A percentile compares a stretch with the other conserved stretches of the same genome.
Conservation (phyloP, 2,888 invertebrate species). For the Neuroscelio doddi region DNA sequence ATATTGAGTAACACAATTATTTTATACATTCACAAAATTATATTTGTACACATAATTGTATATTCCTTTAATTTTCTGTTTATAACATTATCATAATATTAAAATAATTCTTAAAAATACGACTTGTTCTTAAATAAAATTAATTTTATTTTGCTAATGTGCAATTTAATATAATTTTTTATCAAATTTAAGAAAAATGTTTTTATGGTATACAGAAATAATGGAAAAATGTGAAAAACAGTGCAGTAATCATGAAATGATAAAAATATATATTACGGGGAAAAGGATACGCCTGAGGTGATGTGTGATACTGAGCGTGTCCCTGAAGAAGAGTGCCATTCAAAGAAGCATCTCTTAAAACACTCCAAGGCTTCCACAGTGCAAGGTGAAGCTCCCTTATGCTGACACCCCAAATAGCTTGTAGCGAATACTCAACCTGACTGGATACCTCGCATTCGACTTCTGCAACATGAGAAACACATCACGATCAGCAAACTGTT, state of each 20-base stretch:
- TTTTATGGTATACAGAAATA: too few relatives aligned
- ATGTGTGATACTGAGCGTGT: conserved; percentile 70
- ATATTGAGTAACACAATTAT: conserved; percentile 38
- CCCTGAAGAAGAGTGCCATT: conserved; percentile 75
- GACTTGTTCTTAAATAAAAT: background rate
- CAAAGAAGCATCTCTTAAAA: conserved; percentile 78
- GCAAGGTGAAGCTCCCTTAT: conserved; percentile 84
- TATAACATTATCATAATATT: too few relatives aligned
- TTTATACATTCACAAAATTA: too few relatives aligned
- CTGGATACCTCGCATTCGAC: conserved; percentile 83
- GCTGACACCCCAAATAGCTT: conserved; percentile 86
- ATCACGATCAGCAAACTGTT: too few relatives aligned
- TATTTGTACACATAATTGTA: too few relatives aligned
- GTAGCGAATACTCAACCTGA: conserved; percentile 82
- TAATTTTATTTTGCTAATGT: too few relatives aligned
- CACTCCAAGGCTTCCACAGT: conserved; percentile 82
- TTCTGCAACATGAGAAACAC: conserved; percentile 75
- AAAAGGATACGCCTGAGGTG: conserved; percentile 70
- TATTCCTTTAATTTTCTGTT: too few relatives aligned
- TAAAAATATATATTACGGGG: background rate
- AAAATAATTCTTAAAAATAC: too few relatives aligned
- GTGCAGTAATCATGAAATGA: too few relatives aligned
- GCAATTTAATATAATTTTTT: too few relatives aligned
- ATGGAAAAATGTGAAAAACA: too few relatives aligned
- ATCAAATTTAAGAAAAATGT: conserved; percentile 3